These are phyloP conservation scores for Amphiprion ocellaris DNA, from an alignment of 2,113 vertebrate genomes.

Conservation along the genomic window DNA sequence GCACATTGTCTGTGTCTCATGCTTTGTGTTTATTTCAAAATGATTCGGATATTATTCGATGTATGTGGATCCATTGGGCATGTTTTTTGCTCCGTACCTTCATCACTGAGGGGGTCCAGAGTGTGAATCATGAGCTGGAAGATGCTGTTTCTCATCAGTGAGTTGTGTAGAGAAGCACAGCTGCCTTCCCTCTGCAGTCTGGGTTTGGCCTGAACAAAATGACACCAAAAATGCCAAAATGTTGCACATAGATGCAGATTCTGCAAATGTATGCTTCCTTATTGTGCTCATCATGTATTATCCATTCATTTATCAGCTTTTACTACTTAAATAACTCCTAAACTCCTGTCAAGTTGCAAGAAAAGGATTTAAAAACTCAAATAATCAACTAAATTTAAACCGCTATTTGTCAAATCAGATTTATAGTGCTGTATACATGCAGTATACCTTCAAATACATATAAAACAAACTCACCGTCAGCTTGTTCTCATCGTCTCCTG, in stretches of 20 bases:
- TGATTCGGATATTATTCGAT: no score
- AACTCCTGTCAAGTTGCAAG: no score
- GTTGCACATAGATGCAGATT: neutral
- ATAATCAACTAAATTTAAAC: no score
- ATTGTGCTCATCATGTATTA: neutral
- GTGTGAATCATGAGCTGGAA: slow-evolving; percentile 88
- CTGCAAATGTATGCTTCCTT: neutral
- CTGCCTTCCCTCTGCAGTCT: slow-evolving; percentile 84
- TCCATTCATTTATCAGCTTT: neutral
- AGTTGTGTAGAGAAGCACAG: slow-evolving; percentile 85
- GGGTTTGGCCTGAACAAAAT: slow-evolving; percentile 77
- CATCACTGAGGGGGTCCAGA: slow-evolving; percentile 81
- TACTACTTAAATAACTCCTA: no score
- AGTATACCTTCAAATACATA: no score
- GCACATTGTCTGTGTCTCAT: neutral
- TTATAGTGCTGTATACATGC: neutral
- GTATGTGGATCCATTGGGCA: no score
- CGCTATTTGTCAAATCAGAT: neutral
- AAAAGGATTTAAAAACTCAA: no score
- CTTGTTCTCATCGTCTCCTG: slow-evolving; percentile 79
- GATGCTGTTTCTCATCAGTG: slow-evolving; percentile 86
- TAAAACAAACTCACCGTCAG: slow-evolving; percentile 71
- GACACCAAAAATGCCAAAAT: neutral
- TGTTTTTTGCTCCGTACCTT: slow-evolving; percentile 62
- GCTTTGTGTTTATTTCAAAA: neutral